Conservation (phyloP, 2,797 vertebrate genomes). For the Microctenopoma stevenorrisi region DNA sequence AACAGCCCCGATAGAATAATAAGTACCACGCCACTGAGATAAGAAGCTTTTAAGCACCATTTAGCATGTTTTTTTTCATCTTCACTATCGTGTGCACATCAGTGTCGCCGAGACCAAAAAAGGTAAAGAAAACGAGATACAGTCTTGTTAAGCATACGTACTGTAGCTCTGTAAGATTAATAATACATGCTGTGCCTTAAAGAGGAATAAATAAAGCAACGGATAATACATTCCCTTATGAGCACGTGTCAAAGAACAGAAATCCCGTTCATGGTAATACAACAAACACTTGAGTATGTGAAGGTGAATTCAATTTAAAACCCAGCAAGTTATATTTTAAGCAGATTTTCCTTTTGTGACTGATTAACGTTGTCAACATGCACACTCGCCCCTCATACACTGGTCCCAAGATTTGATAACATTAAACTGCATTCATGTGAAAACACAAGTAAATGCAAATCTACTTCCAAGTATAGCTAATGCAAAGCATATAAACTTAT, state of each 20-base stretch:
- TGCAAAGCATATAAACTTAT: background rate
- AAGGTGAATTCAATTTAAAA: background rate
- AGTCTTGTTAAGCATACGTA: constrained; percentile 1
- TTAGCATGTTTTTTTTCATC: constrained; percentile 37
- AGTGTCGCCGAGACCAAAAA: constrained; percentile 1
- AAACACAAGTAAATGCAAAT: background rate
- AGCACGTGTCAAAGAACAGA: background rate
- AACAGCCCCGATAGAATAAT: constrained; percentile 46
- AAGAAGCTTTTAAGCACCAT: constrained; percentile 50
- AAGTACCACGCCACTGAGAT: constrained; percentile 38
- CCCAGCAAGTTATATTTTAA: constrained; percentile 7
- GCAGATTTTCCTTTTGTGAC: background rate
- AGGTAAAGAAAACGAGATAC: constrained; percentile 6
- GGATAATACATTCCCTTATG: background rate
- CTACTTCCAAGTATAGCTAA: background rate
- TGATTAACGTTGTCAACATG: constrained; percentile 9
- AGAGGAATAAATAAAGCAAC: background rate
- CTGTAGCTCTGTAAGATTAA: constrained; percentile 6
- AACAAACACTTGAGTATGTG: constrained; percentile 7
- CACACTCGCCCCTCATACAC: constrained; percentile 4
- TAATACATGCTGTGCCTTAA: background rate
- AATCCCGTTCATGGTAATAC: background rate
- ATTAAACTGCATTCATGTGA: background rate
- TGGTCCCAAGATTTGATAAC: constrained; percentile 10
- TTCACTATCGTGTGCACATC: constrained; percentile 16